Evolutionary conservation across 2,113 vertebrate species (phyloP).

Genomic region (Aplodontia rufa): DNA sequence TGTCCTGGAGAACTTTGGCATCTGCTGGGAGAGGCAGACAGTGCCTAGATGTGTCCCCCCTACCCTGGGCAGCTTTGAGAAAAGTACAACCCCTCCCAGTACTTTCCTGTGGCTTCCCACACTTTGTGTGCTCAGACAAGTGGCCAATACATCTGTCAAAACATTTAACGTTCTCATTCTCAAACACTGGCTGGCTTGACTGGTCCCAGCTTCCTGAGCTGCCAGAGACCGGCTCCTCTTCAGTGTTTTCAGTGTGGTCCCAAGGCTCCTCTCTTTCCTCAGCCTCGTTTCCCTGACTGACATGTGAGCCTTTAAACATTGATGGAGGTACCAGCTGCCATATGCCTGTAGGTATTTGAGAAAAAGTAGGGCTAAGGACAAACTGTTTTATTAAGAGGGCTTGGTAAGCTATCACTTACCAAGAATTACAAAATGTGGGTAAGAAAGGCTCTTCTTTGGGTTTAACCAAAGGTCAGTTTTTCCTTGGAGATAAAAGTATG

Average conservation of each 20-base stretch:
- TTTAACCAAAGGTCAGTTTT: constrained; percentile 81
- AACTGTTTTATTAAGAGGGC: constrained; percentile 61
- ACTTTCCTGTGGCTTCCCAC: constrained; percentile 65
- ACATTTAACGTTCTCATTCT: constrained; percentile 63
- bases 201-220: constrained; percentile 77
- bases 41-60: constrained; percentile 43
- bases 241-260: constrained; percentile 78
- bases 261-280: constrained; percentile 79
- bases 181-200: constrained; percentile 72
- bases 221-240: constrained; percentile 73
- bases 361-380: constrained; percentile 85
- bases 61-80: constrained; percentile 65
- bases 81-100: constrained; percentile 59
- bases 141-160: constrained; percentile 71
- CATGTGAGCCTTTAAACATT: constrained; percentile 79
- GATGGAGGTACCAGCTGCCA: constrained; percentile 82
- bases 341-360: constrained; percentile 77
- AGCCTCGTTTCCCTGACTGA: constrained; percentile 72
- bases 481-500: constrained; percentile 83
- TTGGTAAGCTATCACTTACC: constrained; percentile 69
- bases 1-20: constrained; percentile 71
- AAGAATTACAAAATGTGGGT: constrained; percentile 76
- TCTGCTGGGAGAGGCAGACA: constrained; percentile 16
- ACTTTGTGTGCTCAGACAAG: constrained; percentile 72
- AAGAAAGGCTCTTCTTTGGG: constrained; percentile 81